Base-by-base conservation (phyloP, 2,797 vertebrate species). In the Hipposideros larvatus region DNA sequence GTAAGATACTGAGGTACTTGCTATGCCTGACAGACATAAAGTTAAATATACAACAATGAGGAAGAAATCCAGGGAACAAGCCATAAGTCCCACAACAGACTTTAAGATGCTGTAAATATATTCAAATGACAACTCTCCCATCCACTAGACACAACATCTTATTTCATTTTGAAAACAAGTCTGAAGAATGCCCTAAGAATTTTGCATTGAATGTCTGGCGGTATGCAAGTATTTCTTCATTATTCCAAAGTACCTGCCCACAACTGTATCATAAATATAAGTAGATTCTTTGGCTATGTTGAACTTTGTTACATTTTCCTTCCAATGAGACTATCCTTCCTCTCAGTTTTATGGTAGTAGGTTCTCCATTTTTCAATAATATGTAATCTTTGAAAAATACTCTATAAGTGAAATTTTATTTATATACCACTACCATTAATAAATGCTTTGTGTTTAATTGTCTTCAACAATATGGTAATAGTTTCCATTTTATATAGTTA, bases 91-190 rank as follows among this genome's bases (percentile, higher is more conserved):
- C 94, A 96, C 90, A 88, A 65, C 21, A 97, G 97, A 91, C 88
- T 97, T 97, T 87, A 96, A 97, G 97, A 97, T 82, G 82, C 87
- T 96, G 85, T 96, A 97, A 94, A 97, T 98, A 95, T 87, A 94
- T 97, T 92, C 94, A 97, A 66, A 96, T 96, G 97, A 95, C 98
- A 98, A 66, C 80, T 89, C 86, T 97, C 93, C 95, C 89, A 92
- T 97, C 97, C 97, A 95, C 97, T 86, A 89, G 26, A 77, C 96
- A 96, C 92, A 92, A 57, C 6, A 8, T 98, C 97, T 95, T 98
- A 96, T 98, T 98, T 98, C 46, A 93, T 97, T 83, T 96, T 2
- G 4, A 97, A 98, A 97, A 97, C 93, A 75, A 93, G 87, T 96
- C 22, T 57, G 84, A 95, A 92, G 82, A 94, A 97, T 95, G 63